phyloP scores from a whole-genome alignment of 92 coral and sea anemone species.

The Porites divaricata region DNA sequence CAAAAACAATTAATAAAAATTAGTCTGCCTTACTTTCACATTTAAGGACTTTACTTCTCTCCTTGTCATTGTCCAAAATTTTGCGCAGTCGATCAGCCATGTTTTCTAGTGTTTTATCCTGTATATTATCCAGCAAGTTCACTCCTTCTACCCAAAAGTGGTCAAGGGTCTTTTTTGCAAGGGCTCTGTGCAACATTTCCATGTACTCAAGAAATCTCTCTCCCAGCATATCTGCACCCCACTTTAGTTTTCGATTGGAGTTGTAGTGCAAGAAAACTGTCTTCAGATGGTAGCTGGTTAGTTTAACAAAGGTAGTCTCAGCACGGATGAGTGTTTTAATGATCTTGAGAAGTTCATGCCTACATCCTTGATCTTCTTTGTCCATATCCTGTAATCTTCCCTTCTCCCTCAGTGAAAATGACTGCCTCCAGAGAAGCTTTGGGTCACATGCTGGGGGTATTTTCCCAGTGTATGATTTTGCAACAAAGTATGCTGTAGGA shows the following conservation, averaged over 20 bases:
- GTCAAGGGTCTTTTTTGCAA: background rate
- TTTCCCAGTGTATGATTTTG: slow-evolving; percentile 41
- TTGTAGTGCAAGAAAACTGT: slow-evolving; percentile 62
- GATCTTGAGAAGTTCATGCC: slow-evolving; percentile 69
- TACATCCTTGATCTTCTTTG: slow-evolving; percentile 59
- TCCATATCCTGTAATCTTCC: slow-evolving; percentile 56
- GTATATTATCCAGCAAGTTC: slow-evolving; percentile 26
- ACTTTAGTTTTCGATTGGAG: background rate
- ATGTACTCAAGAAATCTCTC: slow-evolving; percentile 13
- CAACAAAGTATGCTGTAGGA: slow-evolving; percentile 45
- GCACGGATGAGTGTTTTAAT: slow-evolving; percentile 57
- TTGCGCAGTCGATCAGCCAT: slow-evolving; percentile 69
- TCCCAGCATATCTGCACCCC: background rate
- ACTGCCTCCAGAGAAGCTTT: slow-evolving; percentile 53
- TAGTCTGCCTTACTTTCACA: slow-evolving; percentile 2
- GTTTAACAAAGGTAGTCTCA: slow-evolving; percentile 39
- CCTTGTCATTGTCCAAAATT: slow-evolving; percentile 46
- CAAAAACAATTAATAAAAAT: too few relatives aligned
- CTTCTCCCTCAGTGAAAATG: slow-evolving; percentile 63
- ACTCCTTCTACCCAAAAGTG: background rate
- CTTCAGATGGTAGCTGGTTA: slow-evolving; percentile 71
- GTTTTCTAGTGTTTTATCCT: slow-evolving; percentile 56
- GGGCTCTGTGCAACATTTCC: background rate
- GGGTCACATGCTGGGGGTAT: background rate
- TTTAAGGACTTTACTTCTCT: slow-evolving; percentile 43